Conservation (phyloP, 1,140 invertebrate genomes). For the Aphaenogaster rudis region DNA sequence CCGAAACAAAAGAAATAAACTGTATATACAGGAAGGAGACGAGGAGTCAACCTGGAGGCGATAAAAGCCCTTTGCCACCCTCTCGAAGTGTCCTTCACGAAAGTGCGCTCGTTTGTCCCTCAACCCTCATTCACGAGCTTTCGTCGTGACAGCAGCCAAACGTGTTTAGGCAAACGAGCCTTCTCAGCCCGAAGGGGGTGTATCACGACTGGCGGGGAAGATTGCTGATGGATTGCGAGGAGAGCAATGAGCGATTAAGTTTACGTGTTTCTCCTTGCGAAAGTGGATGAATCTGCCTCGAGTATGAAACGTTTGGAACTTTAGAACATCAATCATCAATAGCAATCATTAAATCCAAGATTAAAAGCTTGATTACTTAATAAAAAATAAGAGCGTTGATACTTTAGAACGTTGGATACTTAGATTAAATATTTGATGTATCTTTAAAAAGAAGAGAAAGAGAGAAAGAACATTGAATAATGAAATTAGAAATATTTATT, state of each 20-base stretch:
- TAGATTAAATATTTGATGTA: neutral
- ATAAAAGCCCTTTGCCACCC: constrained; percentile 58
- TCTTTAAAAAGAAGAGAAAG: too few species aligned
- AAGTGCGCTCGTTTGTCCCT: constrained; percentile 67
- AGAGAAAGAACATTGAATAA: neutral
- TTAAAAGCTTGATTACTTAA: neutral
- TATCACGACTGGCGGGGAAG: constrained; percentile 12
- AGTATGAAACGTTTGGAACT: neutral
- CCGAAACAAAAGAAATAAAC: constrained; percentile 73
- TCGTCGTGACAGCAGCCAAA: constrained; percentile 21
- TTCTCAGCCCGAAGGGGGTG: neutral
- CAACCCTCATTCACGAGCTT: constrained; percentile 43
- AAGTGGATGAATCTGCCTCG: neutral
- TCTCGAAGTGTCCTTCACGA: constrained; percentile 10
- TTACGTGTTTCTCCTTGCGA: neutral
- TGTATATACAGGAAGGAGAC: constrained; percentile 44
- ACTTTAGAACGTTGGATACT: neutral
- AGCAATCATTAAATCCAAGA: neutral
- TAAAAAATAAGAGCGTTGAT: neutral
- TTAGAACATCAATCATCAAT: neutral
- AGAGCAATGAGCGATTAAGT: constrained; percentile 6
- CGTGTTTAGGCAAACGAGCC: constrained; percentile 50
- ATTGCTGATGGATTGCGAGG: constrained; percentile 19
- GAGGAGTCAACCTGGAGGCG: constrained; percentile 1
- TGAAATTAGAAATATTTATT: neutral